Evolutionary conservation across 1,140 invertebrate genomes (phyloP).

Genomic region (Pogonus chalceus): DNA sequence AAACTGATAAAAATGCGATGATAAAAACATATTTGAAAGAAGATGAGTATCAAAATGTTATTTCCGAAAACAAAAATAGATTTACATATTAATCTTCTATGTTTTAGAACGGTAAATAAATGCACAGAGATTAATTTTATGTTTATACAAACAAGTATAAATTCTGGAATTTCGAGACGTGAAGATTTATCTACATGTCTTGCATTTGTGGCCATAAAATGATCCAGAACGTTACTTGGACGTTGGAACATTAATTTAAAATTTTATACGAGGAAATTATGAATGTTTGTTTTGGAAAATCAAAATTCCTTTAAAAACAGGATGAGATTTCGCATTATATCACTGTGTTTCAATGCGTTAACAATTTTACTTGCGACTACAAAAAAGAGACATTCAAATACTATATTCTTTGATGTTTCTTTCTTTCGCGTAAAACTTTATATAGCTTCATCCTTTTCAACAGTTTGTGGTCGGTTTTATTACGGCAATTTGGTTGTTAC

Average conservation of each 20-base stretch:
- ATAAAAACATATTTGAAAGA: too few species aligned
- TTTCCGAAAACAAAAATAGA: background rate
- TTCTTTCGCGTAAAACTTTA: background rate
- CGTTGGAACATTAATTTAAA: background rate
- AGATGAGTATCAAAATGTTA: too few species aligned
- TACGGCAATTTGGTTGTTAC: background rate
- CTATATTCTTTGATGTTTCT: background rate
- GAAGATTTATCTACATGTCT: background rate
- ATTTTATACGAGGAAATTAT: background rate
- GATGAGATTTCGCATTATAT: background rate
- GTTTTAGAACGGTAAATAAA: constrained; percentile 5
- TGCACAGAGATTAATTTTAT: background rate
- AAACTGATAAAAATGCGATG: too few species aligned
- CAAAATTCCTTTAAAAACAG: constrained; percentile 2
- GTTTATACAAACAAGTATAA: constrained; percentile 3
- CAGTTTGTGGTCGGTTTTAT: background rate
- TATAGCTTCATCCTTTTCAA: background rate
- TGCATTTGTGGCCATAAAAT: background rate
- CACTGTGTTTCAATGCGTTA: background rate
- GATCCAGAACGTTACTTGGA: background rate
- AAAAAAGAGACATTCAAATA: background rate
- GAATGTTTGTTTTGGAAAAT: background rate
- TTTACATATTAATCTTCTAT: constrained; percentile 1
- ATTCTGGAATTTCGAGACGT: background rate
- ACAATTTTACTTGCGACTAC: background rate